phyloP scores from a whole-genome alignment of 2,113 vertebrate genomes.

The Rhynchomys soricoides region DNA sequence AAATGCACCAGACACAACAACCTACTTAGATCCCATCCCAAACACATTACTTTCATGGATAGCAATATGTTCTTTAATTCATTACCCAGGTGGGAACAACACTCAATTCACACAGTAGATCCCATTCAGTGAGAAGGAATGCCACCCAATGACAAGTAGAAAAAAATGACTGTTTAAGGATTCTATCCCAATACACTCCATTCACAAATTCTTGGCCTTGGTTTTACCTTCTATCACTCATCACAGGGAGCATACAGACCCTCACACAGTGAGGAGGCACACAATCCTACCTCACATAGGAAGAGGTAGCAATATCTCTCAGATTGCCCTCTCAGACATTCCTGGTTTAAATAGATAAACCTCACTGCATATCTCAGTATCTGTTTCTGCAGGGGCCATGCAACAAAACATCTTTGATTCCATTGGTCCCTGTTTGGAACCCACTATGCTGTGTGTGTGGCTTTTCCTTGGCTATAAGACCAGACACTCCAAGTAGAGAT shows the following conservation, averaged over 20 bases:
- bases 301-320: background rate
- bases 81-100: fast-evolving
- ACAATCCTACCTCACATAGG: background rate
- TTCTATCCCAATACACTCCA: background rate
- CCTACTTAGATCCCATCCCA: background rate
- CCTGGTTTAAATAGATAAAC: background rate
- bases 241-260: no score
- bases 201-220: background rate
- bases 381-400: background rate
- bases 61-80: background rate
- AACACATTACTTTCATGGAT: background rate
- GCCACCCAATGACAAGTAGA: background rate
- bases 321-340: background rate
- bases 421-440: background rate
- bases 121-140: background rate
- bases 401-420: background rate
- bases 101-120: background rate
- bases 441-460: background rate
- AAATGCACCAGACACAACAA: background rate
- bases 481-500: background rate
- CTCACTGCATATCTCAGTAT: background rate
- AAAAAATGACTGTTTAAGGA: background rate
- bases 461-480: background rate
- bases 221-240: background rate
- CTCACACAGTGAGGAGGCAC: background rate